Evolutionary conservation across 1,140 invertebrate genomes (phyloP).

Genomic region (Diorhabda carinulata): DNA sequence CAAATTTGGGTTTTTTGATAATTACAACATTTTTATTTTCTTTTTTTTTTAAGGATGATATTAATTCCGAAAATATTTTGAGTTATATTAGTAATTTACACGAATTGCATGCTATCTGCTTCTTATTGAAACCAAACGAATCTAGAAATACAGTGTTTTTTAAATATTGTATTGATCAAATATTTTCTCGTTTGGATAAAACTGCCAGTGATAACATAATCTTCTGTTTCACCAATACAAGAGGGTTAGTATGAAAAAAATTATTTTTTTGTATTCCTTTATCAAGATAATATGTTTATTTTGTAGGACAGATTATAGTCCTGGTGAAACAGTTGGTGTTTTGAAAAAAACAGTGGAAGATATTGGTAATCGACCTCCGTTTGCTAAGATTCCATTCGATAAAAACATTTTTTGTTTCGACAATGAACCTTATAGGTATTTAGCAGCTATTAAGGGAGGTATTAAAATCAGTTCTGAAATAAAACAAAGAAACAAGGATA

Average conservation of each 20-base stretch:
- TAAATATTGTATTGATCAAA: conserved; percentile 40
- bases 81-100: conserved; percentile 32
- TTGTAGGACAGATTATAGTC: conserved; percentile 39
- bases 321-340: conserved; percentile 31
- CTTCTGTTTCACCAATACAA: conserved; percentile 40
- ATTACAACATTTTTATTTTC: no score
- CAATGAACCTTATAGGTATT: conserved; percentile 40
- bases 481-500: conserved; percentile 28
- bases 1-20: no score
- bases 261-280: conserved; percentile 7
- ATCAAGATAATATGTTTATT: conserved; percentile 36
- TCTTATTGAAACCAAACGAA: conserved; percentile 38
- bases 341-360: conserved; percentile 25
- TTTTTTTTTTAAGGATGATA: conserved; percentile 24
- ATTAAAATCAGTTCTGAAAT: conserved; percentile 26
- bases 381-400: conserved; percentile 28
- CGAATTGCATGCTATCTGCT: conserved; percentile 39
- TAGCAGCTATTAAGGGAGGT: conserved; percentile 31
- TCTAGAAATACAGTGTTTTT: conserved; percentile 33
- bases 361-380: conserved; percentile 26
- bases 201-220: conserved; percentile 37
- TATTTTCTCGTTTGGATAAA: conserved; percentile 40
- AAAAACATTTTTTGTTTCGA: conserved; percentile 41
- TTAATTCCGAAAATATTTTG: conserved; percentile 40
- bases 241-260: conserved; percentile 16